Base-by-base conservation (phyloP, 2,888 invertebrate species). In the Hydriomena furcata region DNA sequence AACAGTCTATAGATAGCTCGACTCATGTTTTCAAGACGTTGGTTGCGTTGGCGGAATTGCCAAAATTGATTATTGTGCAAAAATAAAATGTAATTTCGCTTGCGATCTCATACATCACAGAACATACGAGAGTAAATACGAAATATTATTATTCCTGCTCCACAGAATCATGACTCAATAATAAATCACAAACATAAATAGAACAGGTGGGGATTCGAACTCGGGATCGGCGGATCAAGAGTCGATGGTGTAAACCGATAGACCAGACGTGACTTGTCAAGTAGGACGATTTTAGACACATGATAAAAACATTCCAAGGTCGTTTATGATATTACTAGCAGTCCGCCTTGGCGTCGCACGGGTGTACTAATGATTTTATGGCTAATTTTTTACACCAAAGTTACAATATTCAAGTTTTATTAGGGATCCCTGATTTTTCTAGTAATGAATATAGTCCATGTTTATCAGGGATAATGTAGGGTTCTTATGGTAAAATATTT, bases 91-190 rank as follows among this genome's bases (percentile, higher is more conserved):
- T 83, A 38, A 65, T 76, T 80, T 65, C 70, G 71, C 60, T 75
- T 74, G 74, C 72, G 71, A 79, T 65, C 75, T 68, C 67, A 59
- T 60, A 66, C 41, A 55, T 55, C 44, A 78, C 25, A 44, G 38
- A 65, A 62, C 45, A 44, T 61, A 71, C 49, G 51, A 73, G 77
- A 73, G 76, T 75, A 81, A 83, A 82, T 68, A 73, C 76, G 66
- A 73, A 82, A 79, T 65, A 25, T 47, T 50, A 13, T 52, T 83
- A 51, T 82, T 41, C 82, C 81, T 83, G 76, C 55, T 37, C 23
- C 41, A 61, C 57, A n/a, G 45, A 52, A 51, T 58, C 63, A 45
- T 53, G 53, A 60, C 31, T 52, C 57, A 50, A 60, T 53, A 35
- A 52, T 30, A 43, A 52, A 48, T 41, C 56, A 54, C 51, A 52